These are phyloP conservation scores for Myoxocephalus aenaeus DNA, from an alignment of 2,797 vertebrate genomes.

Conservation along the genomic window DNA sequence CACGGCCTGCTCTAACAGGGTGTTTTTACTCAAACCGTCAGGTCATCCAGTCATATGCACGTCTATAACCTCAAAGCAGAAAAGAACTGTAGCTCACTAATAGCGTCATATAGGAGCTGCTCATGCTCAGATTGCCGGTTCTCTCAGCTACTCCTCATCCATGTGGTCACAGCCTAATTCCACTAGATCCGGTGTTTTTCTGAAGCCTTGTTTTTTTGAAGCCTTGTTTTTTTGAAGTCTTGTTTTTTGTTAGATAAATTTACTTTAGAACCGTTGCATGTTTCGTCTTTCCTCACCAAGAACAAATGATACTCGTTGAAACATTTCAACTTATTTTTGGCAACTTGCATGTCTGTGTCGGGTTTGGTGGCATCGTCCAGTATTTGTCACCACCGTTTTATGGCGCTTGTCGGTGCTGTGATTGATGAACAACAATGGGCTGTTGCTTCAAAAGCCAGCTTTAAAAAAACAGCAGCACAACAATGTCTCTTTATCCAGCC, in stretches of 20 bases:
- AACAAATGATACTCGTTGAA: neutral
- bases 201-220: too few species aligned
- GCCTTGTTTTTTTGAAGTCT: too few species aligned
- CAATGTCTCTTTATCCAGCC: constrained; percentile 15
- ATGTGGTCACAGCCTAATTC: constrained; percentile 44
- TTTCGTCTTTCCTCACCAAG: neutral
- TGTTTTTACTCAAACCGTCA: neutral
- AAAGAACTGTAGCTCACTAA: neutral
- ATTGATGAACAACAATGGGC: constrained; percentile 27
- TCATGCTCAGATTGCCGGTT: constrained; percentile 19
- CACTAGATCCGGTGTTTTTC: too few species aligned
- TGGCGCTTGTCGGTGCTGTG: neutral
- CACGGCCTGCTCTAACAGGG: neutral
- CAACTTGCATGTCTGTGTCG: constrained; percentile 10
- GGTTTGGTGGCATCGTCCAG: neutral
- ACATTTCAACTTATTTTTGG: constrained; percentile 8
- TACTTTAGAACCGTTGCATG: neutral
- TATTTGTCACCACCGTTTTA: constrained; percentile 12
- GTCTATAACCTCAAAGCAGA: neutral
- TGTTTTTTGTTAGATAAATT: too few species aligned
- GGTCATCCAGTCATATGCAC: neutral
- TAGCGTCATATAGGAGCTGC: neutral
- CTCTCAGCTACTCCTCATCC: constrained; percentile 32
- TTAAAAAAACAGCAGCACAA: constrained; percentile 19
- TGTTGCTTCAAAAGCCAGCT: constrained; percentile 9